A percentile compares a stretch with the other conserved stretches of the same genome.
phyloP scores from a whole-genome alignment of 2,113 vertebrate genomes.

The Amazona vittata region DNA sequence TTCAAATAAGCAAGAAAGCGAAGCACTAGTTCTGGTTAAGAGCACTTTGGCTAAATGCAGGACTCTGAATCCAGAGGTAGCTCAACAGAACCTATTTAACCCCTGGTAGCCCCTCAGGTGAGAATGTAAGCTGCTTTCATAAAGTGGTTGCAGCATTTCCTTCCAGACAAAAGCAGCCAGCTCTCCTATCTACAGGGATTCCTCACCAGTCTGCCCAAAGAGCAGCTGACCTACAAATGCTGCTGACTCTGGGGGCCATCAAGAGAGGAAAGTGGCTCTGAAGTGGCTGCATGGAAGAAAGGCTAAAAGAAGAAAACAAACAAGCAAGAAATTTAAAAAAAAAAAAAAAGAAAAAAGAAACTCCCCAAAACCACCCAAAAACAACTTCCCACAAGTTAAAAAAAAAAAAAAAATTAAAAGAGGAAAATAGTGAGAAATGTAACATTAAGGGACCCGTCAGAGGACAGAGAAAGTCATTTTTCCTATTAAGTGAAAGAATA shows the following conservation, averaged over 20 bases:
- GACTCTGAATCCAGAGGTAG: background rate
- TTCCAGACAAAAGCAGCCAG: background rate
- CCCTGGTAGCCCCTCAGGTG: background rate
- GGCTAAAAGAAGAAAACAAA: background rate
- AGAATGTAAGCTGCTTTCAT: background rate
- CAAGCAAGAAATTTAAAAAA: background rate
- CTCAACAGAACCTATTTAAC: background rate
- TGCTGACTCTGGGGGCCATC: background rate
- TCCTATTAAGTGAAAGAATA: background rate
- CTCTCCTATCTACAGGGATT: background rate
- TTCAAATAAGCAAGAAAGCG: background rate
- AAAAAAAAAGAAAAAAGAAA: background rate
- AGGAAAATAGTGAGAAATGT: background rate
- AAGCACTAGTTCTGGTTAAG: background rate
- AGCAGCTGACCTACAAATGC: background rate
- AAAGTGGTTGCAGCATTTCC: background rate
- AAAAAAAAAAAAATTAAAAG: background rate
- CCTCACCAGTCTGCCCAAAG: background rate
- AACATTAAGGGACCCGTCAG: background rate
- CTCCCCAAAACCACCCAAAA: too few species aligned
- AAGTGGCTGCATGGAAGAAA: background rate
- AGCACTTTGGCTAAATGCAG: background rate
- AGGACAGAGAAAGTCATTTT: background rate
- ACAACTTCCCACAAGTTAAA: too few species aligned
- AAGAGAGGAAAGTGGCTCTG: background rate